Evolutionary conservation across 1,140 invertebrate genomes (phyloP).

Genomic region (Aculops lycopersici): DNA sequence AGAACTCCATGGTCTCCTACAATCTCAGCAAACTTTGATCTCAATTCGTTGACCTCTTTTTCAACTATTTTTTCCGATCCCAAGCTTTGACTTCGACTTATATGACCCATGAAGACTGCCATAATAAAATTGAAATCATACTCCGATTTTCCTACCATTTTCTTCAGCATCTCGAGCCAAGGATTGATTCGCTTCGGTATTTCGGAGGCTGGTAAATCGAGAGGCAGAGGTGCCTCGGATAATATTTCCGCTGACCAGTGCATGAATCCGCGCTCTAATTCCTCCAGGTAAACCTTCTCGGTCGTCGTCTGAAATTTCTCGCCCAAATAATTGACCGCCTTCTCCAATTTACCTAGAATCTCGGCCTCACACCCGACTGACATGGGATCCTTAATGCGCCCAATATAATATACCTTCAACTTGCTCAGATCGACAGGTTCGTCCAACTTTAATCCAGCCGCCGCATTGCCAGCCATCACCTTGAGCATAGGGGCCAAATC

Average conservation of each 20-base stretch:
- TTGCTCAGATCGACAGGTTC: conserved; percentile 29
- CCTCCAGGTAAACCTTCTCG: background rate
- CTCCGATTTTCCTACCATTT: conserved; percentile 2
- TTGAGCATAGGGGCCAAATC: conserved; percentile 46
- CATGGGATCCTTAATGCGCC: conserved; percentile 27
- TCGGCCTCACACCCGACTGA: conserved; percentile 38
- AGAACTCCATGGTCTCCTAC: conserved; percentile 33
- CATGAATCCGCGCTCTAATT: background rate
- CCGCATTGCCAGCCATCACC: conserved; percentile 28
- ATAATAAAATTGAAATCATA: conserved; percentile 5
- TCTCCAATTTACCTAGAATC: conserved; percentile 27
- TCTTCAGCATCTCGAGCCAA: conserved; percentile 6
- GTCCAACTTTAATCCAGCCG: conserved; percentile 28
- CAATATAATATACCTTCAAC: conserved; percentile 49
- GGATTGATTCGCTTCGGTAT: conserved; percentile 1
- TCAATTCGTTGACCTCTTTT: conserved; percentile 15
- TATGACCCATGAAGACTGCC: background rate
- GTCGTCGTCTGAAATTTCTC: background rate
- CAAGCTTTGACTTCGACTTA: background rate
- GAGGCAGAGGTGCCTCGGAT: background rate
- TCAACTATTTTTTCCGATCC: background rate
- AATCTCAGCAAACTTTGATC: conserved; percentile 16
- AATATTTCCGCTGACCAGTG: background rate
- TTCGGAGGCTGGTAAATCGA: background rate
- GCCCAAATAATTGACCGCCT: conserved; percentile 1